phyloP scores from a whole-genome alignment of 2,888 invertebrate genomes.

The Cetonia aurata region DNA sequence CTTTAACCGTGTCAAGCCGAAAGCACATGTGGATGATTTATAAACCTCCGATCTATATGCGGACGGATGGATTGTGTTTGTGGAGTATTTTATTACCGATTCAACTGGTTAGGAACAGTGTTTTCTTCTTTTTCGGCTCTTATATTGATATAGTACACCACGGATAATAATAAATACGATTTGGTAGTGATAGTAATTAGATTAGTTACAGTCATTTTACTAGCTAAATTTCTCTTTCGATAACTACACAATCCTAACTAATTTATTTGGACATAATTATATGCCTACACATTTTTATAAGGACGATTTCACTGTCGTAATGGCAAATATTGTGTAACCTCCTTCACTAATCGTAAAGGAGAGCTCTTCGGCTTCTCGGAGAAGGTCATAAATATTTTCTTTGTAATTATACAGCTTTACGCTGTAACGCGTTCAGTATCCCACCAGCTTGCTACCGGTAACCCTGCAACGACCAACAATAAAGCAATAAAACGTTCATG shows the following conservation, averaged over 20 bases:
- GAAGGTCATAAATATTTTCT: conserved; percentile 38
- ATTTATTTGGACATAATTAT: too few relatives aligned
- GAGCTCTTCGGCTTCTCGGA: background rate
- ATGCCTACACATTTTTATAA: background rate
- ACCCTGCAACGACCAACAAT: conserved; percentile 34
- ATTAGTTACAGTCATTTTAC: too few relatives aligned
- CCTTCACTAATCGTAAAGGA: background rate
- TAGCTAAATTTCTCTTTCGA: too few relatives aligned
- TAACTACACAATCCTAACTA: too few relatives aligned
- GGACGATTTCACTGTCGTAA: background rate
- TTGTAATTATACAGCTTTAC: conserved; percentile 32
- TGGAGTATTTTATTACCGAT: conserved; percentile 18
- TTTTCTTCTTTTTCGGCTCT: background rate
- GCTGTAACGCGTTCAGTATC: conserved; percentile 31
- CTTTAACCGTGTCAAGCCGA: conserved; percentile 33
- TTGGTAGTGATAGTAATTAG: too few relatives aligned
- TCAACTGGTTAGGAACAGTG: background rate
- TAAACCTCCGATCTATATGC: conserved; percentile 35
- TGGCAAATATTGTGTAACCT: background rate
- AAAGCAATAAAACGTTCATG: conserved; percentile 43
- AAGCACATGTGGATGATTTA: conserved; percentile 41
- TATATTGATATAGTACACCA: too few relatives aligned
- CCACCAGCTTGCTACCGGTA: conserved; percentile 34
- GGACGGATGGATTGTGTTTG: conserved; percentile 25
- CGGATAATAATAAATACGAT: too few relatives aligned